Percentiles rank a stretch among this genome's conserved stretches.
Conservation (phyloP, 2,113 vertebrate genomes). For the Callopanchax toddi region DNA sequence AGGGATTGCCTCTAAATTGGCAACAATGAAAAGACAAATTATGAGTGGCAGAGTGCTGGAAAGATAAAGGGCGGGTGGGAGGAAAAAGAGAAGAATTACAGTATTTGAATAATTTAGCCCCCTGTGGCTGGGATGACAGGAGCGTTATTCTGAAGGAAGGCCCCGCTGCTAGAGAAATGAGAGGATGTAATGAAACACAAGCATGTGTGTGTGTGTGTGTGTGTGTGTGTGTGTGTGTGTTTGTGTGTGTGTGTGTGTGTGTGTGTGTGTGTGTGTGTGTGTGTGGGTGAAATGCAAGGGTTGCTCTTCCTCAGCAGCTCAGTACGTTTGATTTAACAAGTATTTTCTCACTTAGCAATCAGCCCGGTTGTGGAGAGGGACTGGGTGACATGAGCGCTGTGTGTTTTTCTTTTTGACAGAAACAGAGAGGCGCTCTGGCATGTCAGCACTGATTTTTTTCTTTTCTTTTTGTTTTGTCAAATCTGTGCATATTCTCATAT, state of each 20-base stretch:
- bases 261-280: conserved; percentile 23
- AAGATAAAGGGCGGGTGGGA: conserved; percentile 79
- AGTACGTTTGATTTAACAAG: conserved; percentile 55
- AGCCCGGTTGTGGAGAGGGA: conserved; percentile 42
- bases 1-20: conserved; percentile 96
- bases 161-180: conserved; percentile 90
- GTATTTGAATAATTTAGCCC: conserved; percentile 99
- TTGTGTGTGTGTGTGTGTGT: conserved; percentile 22
- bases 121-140: conserved; percentile 93
- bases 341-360: conserved; percentile 58
- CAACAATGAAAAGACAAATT: conserved; percentile 96
- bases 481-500: conserved; percentile 52
- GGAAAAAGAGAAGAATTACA: conserved; percentile 91
- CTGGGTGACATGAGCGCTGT: conserved; percentile 50
- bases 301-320: conserved; percentile 44
- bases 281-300: conserved; percentile 25
- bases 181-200: conserved; percentile 70
- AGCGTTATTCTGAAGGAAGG: conserved; percentile 93
- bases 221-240: conserved; percentile 21
- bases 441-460: conserved; percentile 59
- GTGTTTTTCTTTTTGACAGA: conserved; percentile 59
- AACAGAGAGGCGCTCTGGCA: conserved; percentile 53
- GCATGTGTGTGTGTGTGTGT: conserved; percentile 19
- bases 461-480: conserved; percentile 57
- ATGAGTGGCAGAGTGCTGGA: conserved; percentile 84